Conservation (phyloP, 2,888 invertebrate genomes). For the Archips crataeganus region DNA sequence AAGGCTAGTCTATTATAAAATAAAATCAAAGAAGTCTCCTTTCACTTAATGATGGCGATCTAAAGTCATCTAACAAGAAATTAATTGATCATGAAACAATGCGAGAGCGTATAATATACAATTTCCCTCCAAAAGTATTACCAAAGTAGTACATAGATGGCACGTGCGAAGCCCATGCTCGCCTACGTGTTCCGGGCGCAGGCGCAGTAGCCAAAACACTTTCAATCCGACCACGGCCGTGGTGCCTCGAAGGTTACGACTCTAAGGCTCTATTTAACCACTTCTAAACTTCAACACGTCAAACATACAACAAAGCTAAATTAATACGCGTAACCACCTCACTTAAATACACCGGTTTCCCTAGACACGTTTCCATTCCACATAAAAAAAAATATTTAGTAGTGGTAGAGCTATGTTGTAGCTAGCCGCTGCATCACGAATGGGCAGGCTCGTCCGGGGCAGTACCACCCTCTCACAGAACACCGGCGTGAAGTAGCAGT, state of each 20-base stretch:
- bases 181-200: slow-evolving; percentile 51
- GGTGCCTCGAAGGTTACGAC: slow-evolving; percentile 41
- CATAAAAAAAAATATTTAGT: neutral
- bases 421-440: too few relatives aligned
- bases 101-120: slow-evolving; percentile 23
- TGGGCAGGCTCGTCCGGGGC: too few relatives aligned
- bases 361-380: slow-evolving; percentile 3
- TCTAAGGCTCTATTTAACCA: slow-evolving; percentile 6
- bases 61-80: neutral
- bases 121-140: slow-evolving; percentile 24
- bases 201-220: slow-evolving; percentile 51
- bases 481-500: too few relatives aligned
- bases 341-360: slow-evolving; percentile 2
- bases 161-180: slow-evolving; percentile 20
- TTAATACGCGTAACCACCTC: neutral
- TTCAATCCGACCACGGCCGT: slow-evolving; percentile 53
- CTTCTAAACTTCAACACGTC: slow-evolving; percentile 4
- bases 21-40: neutral
- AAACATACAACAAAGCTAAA: neutral
- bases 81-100: slow-evolving; percentile 17
- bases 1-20: too few relatives aligned
- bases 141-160: slow-evolving; percentile 28
- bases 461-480: too few relatives aligned
- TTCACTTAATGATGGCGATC: neutral
- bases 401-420: too few relatives aligned